Evolutionary conservation across 2,113 vertebrate species (phyloP).

Genomic region (Prochilodus magdalenae): DNA sequence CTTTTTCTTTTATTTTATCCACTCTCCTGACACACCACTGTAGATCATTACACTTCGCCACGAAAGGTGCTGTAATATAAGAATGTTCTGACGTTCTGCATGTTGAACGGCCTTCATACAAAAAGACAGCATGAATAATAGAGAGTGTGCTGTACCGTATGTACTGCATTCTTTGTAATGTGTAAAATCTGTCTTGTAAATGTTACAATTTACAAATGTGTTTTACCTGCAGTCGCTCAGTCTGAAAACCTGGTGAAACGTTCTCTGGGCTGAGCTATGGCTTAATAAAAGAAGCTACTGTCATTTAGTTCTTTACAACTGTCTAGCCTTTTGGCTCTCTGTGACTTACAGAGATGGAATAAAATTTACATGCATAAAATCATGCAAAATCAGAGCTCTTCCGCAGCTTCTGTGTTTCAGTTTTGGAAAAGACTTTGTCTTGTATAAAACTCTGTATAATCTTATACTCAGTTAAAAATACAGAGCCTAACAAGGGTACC

Average conservation of each 20-base stretch:
- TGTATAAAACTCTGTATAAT: too few relatives aligned
- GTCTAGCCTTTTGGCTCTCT: constrained; percentile 81
- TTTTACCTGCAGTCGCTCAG: constrained; percentile 67
- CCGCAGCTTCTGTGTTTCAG: constrained; percentile 57
- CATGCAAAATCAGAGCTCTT: constrained; percentile 69
- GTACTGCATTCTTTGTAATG: constrained; percentile 31
- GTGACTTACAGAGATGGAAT: constrained; percentile 73
- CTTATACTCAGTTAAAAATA: too few relatives aligned
- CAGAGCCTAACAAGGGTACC: too few relatives aligned
- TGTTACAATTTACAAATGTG: constrained; percentile 77
- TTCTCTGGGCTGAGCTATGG: constrained; percentile 69
- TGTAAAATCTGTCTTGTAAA: constrained; percentile 72
- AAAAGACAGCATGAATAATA: constrained; percentile 16
- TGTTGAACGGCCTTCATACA: not conserved
- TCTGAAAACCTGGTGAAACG: constrained; percentile 71
- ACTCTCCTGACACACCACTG: not conserved
- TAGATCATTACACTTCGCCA: not conserved
- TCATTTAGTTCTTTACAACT: constrained; percentile 75
- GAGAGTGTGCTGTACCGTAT: constrained; percentile 17
- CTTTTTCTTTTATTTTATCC: not conserved
- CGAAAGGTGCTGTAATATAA: not conserved
- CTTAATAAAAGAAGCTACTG: constrained; percentile 74
- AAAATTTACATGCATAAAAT: constrained; percentile 81
- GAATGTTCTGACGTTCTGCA: constrained; percentile 21
- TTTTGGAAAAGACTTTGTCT: not conserved